Conservation (phyloP, 2,113 vertebrate genomes). For the Larimichthys polyactis region DNA sequence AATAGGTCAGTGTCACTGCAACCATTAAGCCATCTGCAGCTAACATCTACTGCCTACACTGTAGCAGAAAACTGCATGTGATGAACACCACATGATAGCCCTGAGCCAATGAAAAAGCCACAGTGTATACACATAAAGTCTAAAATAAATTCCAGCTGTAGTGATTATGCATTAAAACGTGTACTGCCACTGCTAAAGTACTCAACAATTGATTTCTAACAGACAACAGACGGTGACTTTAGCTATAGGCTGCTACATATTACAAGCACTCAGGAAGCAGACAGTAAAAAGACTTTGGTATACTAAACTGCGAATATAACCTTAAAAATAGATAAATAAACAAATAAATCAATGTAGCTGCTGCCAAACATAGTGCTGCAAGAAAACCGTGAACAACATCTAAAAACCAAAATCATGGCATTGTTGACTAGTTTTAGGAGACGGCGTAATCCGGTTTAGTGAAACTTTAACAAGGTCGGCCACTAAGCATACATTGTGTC, state of each 20-base stretch:
- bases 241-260: background rate
- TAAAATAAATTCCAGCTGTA: conserved; percentile 17
- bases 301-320: background rate
- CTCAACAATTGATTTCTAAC: background rate
- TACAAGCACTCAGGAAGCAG: background rate
- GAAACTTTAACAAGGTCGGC: background rate
- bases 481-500: background rate
- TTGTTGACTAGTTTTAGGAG: background rate
- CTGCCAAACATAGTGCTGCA: background rate
- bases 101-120: conserved; percentile 14
- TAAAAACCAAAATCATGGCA: background rate
- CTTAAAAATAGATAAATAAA: background rate
- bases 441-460: background rate
- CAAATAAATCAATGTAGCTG: background rate
- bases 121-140: background rate
- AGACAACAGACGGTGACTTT: background rate
- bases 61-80: conserved; percentile 8
- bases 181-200: background rate
- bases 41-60: conserved; percentile 12
- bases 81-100: conserved; percentile 16
- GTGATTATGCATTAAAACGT: conserved; percentile 7
- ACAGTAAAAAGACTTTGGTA: background rate
- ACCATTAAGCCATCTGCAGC: conserved; percentile 37
- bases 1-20: conserved; percentile 45
- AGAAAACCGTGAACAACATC: background rate